Conservation (phyloP, 2,888 invertebrate genomes). For the Tetragnatha montana region DNA sequence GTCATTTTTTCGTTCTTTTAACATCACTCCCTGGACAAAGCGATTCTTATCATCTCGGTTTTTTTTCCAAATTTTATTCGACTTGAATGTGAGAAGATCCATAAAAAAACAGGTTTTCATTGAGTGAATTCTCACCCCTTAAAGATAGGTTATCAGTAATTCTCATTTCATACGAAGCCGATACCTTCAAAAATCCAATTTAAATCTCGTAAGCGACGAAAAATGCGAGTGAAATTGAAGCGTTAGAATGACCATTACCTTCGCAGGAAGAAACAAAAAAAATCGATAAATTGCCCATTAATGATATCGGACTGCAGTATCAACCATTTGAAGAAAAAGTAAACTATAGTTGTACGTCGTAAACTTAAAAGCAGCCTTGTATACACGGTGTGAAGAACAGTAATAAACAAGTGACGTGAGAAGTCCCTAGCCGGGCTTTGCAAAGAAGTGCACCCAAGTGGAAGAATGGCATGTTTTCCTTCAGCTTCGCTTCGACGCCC, state of each 20-base stretch:
- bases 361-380: constrained; percentile 1
- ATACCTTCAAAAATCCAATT: constrained; percentile 14
- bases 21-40: no score
- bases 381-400: constrained; percentile 5
- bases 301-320: constrained; percentile 29
- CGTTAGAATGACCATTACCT: constrained; percentile 20
- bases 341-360: constrained; percentile 10
- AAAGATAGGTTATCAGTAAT: not conserved
- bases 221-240: not conserved
- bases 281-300: constrained; percentile 40
- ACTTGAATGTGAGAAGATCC: no score
- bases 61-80: no score
- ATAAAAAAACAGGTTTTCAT: no score
- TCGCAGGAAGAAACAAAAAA: constrained; percentile 11
- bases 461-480: constrained; percentile 46
- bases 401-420: constrained; percentile 40
- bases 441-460: constrained; percentile 29
- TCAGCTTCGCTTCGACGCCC: constrained; percentile 3
- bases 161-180: not conserved
- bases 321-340: constrained; percentile 8
- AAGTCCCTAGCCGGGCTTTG: constrained; percentile 14
- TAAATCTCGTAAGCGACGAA: constrained; percentile 24
- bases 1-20: no score
- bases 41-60: no score
- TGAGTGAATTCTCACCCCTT: no score